A percentile compares a stretch with the other conserved stretches of the same genome.
Evolutionary conservation across 2,797 vertebrate genomes (phyloP).

Genomic region (Novumbra hubbsi): DNA sequence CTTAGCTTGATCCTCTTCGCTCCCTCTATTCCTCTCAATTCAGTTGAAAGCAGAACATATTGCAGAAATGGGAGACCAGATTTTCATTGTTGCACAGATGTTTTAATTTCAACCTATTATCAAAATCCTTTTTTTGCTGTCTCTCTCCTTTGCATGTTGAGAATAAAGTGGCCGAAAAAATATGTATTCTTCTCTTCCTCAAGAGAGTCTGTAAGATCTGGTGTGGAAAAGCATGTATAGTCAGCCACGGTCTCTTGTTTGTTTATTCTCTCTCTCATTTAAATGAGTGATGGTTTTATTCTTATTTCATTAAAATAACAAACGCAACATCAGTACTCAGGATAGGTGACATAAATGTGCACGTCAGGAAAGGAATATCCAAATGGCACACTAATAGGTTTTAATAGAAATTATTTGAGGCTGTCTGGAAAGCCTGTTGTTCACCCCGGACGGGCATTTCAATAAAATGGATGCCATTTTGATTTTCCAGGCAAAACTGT

Average conservation of each 20-base stretch:
- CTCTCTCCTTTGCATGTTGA: background rate
- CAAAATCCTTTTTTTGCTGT: background rate
- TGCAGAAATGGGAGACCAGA: background rate
- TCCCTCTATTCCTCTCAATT: background rate
- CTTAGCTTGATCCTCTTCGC: background rate
- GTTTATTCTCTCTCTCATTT: background rate
- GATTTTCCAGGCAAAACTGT: no score
- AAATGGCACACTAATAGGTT: no score
- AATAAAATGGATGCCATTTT: no score
- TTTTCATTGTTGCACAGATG: background rate
- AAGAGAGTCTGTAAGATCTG: slow-evolving; percentile 20
- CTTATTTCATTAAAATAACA: background rate
- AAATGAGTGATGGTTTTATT: background rate
- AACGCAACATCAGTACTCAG: no score
- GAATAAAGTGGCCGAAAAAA: background rate
- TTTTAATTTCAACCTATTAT: background rate
- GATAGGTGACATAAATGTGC: no score
- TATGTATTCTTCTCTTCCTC: slow-evolving; percentile 14
- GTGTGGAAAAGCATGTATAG: slow-evolving; percentile 13
- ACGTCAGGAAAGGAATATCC: no score
- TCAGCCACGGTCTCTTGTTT: slow-evolving; percentile 8
- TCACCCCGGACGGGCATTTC: no score
- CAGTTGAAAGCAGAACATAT: background rate
- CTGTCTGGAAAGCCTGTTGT: no score
- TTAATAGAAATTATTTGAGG: no score